Conservation (phyloP, 2,888 invertebrate genomes). For the Andrena fulva region DNA sequence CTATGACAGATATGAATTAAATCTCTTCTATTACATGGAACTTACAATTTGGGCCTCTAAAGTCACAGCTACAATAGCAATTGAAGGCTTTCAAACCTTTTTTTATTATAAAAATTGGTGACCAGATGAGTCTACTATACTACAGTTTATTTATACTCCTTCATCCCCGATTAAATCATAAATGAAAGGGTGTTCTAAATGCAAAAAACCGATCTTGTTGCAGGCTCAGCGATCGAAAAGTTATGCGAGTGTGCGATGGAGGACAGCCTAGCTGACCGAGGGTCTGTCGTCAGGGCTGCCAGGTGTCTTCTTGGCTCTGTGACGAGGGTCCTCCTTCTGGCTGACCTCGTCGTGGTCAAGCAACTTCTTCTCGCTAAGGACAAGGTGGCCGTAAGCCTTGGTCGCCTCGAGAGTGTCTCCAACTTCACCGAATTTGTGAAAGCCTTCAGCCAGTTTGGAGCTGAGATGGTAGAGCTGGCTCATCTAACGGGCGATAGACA, state of each 20-base stretch:
- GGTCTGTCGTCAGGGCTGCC: constrained; percentile 95
- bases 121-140: no score
- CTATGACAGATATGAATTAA: no score
- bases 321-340: constrained; percentile 97
- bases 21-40: no score
- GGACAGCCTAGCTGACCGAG: constrained; percentile 87
- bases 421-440: constrained; percentile 99
- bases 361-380: constrained; percentile 98
- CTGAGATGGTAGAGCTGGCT: constrained; percentile 99
- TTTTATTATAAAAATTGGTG: no score
- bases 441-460: constrained; percentile 99
- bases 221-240: constrained; percentile 96
- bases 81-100: no score
- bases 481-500: constrained; percentile 94
- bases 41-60: no score
- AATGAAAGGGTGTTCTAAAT: background rate
- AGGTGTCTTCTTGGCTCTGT: constrained; percentile 97
- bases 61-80: no score
- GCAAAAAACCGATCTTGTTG: constrained; percentile 19
- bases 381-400: constrained; percentile 94
- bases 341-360: constrained; percentile 98
- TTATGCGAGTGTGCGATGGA: constrained; percentile 93
- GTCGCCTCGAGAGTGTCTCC: constrained; percentile 93
- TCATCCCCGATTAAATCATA: background rate
- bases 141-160: no score